Percentiles rank a stretch among this genome's conserved stretches.
Evolutionary conservation across 2,888 invertebrate species (phyloP).

Genomic region (Crocallis elinguaria): DNA sequence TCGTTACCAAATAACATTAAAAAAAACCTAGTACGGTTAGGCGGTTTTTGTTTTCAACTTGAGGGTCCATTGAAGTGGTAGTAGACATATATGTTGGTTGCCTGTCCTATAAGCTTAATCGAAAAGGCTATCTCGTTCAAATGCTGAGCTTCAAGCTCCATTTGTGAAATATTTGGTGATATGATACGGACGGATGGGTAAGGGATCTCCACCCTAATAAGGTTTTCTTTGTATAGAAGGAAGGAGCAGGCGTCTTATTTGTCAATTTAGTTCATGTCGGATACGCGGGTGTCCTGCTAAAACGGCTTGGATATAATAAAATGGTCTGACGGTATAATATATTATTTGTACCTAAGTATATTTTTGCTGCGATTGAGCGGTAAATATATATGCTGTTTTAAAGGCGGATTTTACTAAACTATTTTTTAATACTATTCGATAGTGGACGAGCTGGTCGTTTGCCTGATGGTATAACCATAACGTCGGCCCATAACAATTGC

Average conservation of each 20-base stretch:
- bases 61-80: not conserved
- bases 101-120: not conserved
- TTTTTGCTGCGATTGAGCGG: not conserved
- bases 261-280: slow-evolving; percentile 19
- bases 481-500: too few relatives aligned
- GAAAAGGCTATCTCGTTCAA: slow-evolving; percentile 1
- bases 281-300: slow-evolving; percentile 6
- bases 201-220: slow-evolving; percentile 19
- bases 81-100: not conserved
- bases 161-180: slow-evolving; percentile 13
- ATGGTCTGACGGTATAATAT: not conserved
- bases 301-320: not conserved
- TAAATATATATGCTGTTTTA: too few relatives aligned
- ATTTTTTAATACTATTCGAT: too few relatives aligned
- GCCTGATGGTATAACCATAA: too few relatives aligned
- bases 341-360: not conserved
- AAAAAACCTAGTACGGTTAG: not conserved
- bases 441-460: too few relatives aligned
- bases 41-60: not conserved
- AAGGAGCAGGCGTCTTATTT: slow-evolving; percentile 11
- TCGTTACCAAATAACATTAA: too few relatives aligned
- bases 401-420: too few relatives aligned
- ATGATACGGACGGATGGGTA: slow-evolving; percentile 9
- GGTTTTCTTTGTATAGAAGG: slow-evolving; percentile 18
- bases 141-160: slow-evolving; percentile 1